These are phyloP conservation scores for Amiota communis DNA, from an alignment of 2,888 invertebrate species.

Conservation along the genomic window DNA sequence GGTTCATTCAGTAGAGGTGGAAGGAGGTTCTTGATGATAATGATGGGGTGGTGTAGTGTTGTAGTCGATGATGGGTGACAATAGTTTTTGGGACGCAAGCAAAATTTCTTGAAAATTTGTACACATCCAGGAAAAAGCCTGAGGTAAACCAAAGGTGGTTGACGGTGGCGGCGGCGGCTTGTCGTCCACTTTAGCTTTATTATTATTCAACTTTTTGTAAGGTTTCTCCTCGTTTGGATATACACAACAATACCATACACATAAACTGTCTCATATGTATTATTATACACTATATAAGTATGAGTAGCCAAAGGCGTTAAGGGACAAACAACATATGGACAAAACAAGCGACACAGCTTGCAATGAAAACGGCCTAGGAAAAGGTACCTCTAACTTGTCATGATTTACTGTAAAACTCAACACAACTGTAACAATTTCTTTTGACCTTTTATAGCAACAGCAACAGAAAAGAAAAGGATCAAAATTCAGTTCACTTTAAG, in stretches of 20 bases:
- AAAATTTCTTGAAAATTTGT: slow-evolving; percentile 54
- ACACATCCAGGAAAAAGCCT: slow-evolving; percentile 64
- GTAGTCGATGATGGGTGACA: background rate
- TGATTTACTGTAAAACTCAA: background rate
- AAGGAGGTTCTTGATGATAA: background rate
- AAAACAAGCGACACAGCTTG: slow-evolving; percentile 36
- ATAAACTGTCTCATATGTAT: too few species aligned
- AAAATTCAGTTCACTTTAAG: too few species aligned
- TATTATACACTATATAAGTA: too few species aligned
- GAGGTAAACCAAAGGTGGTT: slow-evolving; percentile 38
- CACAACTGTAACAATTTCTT: too few species aligned
- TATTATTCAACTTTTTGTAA: slow-evolving; percentile 25
- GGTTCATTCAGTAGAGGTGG: background rate
- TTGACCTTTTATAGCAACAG: too few species aligned
- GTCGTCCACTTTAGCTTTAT: background rate
- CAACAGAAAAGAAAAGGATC: too few species aligned
- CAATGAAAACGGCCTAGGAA: slow-evolving; percentile 29
- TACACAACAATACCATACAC: too few species aligned
- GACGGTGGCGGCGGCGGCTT: background rate
- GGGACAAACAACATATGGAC: slow-evolving; percentile 57
- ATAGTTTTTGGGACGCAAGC: background rate
- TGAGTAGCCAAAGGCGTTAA: slow-evolving; percentile 4
- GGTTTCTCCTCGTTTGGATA: slow-evolving; percentile 4
- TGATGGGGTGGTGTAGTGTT: background rate
- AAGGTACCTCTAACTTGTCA: background rate